phyloP scores from a whole-genome alignment of 2,797 vertebrate species.

The Fistularia commersonii region DNA sequence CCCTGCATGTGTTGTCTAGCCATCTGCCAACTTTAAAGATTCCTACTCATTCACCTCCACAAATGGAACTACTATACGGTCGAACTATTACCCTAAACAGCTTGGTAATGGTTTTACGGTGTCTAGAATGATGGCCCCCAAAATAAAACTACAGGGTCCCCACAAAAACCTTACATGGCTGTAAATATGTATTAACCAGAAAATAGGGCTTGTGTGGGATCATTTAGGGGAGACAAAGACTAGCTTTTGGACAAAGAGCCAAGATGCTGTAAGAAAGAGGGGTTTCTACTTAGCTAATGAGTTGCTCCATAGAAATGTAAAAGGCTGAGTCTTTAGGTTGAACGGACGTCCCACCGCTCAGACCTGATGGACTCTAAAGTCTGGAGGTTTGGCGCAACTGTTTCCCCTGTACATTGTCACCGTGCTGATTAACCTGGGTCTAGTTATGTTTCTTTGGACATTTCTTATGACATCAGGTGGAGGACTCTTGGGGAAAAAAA shows the following conservation, averaged over 20 bases:
- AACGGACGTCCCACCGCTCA: conserved; percentile 58
- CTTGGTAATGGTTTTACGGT: conserved; percentile 91
- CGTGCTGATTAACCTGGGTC: conserved; percentile 67
- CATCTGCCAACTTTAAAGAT: conserved; percentile 75
- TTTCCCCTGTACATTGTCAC: conserved; percentile 68
- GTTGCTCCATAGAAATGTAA: conserved; percentile 84
- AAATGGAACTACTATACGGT: conserved; percentile 72
- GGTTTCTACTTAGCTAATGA: conserved; percentile 90
- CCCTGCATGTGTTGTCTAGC: conserved; percentile 66
- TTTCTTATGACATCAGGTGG: conserved; percentile 57
- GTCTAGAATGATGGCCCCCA: conserved; percentile 77
- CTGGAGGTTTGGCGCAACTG: conserved; percentile 58
- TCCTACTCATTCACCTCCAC: conserved; percentile 65
- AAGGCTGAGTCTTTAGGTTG: conserved; percentile 72
- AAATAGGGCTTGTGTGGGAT: conserved; percentile 86
- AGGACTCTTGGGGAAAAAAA: conserved; percentile 51
- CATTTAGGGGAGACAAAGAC: conserved; percentile 86
- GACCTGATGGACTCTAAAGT: conserved; percentile 72
- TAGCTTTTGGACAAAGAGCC: conserved; percentile 76
- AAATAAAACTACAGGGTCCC: conserved; percentile 89
- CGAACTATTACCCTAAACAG: conserved; percentile 79
- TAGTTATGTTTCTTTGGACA: conserved; percentile 60
- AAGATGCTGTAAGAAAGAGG: conserved; percentile 81
- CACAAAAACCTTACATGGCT: conserved; percentile 84
- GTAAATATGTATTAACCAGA: conserved; percentile 96